Evolutionary conservation across 2,888 invertebrate genomes (phyloP).

Genomic region (Microctonus hyperodae): DNA sequence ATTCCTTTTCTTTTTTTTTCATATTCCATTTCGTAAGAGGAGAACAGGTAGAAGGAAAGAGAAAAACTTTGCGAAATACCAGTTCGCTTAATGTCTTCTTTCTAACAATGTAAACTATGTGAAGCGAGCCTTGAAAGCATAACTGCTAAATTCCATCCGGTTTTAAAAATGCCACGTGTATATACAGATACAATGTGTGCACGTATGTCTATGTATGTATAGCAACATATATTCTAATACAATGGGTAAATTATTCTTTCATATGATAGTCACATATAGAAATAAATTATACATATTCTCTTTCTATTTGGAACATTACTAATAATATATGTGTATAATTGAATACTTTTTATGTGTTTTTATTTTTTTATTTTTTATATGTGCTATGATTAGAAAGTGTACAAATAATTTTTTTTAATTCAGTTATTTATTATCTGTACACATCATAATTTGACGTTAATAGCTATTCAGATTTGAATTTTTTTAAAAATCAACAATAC

Average conservation of each 20-base stretch:
- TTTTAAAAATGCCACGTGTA: slow-evolving; percentile 11
- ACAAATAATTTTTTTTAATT: not conserved
- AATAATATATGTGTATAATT: not conserved
- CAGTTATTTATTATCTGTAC: not conserved
- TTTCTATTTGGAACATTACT: not conserved
- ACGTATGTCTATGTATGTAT: not conserved
- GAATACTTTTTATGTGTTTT: not conserved
- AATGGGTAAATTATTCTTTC: not conserved
- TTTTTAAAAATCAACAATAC: not conserved
- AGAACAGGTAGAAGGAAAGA: not conserved
- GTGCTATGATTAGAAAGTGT: not conserved
- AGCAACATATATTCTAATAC: not conserved
- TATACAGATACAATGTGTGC: not conserved
- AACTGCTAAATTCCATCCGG: slow-evolving; percentile 22
- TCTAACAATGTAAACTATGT: slow-evolving; percentile 5
- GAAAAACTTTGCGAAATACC: not conserved
- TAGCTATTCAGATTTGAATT: not conserved
- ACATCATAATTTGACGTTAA: not conserved
- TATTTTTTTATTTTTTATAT: too few relatives aligned
- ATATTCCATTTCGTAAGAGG: not conserved
- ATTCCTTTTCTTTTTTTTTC: not conserved
- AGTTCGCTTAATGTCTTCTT: slow-evolving; percentile 7
- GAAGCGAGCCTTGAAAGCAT: slow-evolving; percentile 7
- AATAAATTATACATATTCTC: not conserved
- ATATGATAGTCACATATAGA: not conserved